These are phyloP conservation scores for Branchipolynoe longqiensis DNA, from an alignment of 2,888 invertebrate genomes.

Conservation along the genomic window DNA sequence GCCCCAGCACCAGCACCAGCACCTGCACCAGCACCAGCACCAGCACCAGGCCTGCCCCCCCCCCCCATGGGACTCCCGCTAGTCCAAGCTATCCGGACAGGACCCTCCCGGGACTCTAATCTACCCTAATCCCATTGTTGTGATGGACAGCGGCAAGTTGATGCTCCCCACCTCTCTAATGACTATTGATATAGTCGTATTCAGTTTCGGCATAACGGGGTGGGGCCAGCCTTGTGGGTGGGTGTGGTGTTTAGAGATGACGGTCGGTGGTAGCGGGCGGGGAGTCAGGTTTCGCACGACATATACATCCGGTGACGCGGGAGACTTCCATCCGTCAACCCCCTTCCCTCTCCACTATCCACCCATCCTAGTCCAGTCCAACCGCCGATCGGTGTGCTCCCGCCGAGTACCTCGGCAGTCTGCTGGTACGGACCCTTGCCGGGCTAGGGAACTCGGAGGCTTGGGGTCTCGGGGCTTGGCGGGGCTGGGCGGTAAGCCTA, in stretches of 20 bases:
- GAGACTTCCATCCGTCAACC: not conserved
- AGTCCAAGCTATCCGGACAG: slow-evolving; percentile 28
- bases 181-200: slow-evolving; percentile 55
- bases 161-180: slow-evolving; percentile 25
- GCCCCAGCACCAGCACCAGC: not conserved
- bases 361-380: too few relatives aligned
- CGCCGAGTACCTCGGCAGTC: too few relatives aligned
- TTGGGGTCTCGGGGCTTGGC: too few relatives aligned
- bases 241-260: not conserved
- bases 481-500: too few relatives aligned
- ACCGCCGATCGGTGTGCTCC: too few relatives aligned
- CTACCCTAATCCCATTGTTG: slow-evolving; percentile 50
- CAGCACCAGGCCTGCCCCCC: not conserved
- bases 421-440: too few relatives aligned
- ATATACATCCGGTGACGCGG: too few relatives aligned
- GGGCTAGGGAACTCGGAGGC: too few relatives aligned
- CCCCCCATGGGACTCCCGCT: too few relatives aligned
- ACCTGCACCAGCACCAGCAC: not conserved
- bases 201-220: slow-evolving; percentile 6
- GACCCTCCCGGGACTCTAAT: slow-evolving; percentile 21
- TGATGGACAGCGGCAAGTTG: slow-evolving; percentile 36
- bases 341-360: not conserved
- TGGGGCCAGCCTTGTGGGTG: not conserved
- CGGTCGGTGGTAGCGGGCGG: too few relatives aligned
- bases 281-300: too few relatives aligned